Percentiles rank a stretch among this genome's conserved stretches.
Conservation (phyloP, 2,797 vertebrate genomes). For the Alca torda region DNA sequence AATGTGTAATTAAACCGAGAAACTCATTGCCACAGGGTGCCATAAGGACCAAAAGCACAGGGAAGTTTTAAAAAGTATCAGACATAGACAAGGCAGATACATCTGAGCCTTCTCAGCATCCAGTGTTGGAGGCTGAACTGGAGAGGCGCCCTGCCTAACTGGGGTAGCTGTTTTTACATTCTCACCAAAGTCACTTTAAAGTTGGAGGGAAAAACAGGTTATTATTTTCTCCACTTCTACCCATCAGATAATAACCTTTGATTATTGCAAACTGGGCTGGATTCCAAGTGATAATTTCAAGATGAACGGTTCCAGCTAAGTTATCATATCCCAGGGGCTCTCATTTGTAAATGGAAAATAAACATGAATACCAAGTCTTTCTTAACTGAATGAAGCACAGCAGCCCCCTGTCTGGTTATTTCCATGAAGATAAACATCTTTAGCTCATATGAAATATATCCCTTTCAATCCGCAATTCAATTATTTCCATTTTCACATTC, state of each 20-base stretch:
- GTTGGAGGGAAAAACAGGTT: background rate
- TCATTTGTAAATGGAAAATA: slow-evolving; percentile 14
- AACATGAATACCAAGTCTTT: background rate
- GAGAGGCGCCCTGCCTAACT: background rate
- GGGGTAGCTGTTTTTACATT: background rate
- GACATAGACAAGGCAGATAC: background rate
- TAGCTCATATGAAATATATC: background rate
- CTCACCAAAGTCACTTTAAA: background rate
- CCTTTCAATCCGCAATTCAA: background rate
- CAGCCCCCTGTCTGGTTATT: background rate
- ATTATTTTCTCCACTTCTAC: background rate
- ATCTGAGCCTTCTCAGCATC: background rate
- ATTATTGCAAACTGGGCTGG: background rate
- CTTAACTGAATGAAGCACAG: background rate
- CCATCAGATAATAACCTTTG: background rate
- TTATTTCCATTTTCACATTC: background rate
- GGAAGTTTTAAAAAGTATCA: background rate
- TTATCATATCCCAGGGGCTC: background rate
- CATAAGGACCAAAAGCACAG: background rate
- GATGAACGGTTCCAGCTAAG: background rate
- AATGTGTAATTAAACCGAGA: background rate
- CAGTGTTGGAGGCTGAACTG: background rate
- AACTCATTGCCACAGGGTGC: background rate
- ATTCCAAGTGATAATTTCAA: slow-evolving; percentile 21
- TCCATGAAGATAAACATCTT: background rate